phyloP scores from a whole-genome alignment of 2,797 vertebrate species.

The Garrulus glandarius region DNA sequence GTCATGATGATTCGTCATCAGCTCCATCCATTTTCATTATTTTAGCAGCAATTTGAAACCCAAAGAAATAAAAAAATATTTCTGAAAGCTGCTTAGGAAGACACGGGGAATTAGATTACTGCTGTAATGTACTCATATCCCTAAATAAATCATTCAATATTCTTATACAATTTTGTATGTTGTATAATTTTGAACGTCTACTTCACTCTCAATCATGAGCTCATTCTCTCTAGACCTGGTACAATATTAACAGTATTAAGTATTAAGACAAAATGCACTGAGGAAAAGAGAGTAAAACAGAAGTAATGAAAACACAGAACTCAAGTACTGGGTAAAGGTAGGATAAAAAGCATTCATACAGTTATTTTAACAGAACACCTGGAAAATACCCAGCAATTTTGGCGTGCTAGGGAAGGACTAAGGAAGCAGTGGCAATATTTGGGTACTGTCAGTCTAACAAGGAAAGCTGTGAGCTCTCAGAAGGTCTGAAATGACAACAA shows the following conservation, averaged over 20 bases:
- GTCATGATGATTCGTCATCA: neutral
- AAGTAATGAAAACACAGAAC: neutral
- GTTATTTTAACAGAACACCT: neutral
- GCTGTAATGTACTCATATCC: neutral
- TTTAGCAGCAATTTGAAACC: neutral
- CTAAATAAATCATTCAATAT: neutral
- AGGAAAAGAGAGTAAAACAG: neutral
- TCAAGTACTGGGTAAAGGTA: neutral
- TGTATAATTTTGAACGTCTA: neutral
- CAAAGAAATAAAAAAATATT: neutral
- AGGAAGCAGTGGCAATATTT: neutral
- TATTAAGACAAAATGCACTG: neutral
- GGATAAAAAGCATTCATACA: neutral
- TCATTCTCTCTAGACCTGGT: neutral
- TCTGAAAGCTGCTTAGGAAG: conserved; percentile 1
- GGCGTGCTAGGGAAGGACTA: neutral
- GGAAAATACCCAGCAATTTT: neutral
- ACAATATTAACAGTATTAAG: neutral
- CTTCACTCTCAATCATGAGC: neutral
- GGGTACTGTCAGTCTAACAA: neutral
- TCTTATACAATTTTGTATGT: neutral
- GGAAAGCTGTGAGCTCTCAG: neutral
- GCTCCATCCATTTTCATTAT: neutral
- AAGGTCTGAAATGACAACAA: neutral
- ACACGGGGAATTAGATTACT: neutral